These are phyloP conservation scores for Oligia latruncula DNA, from an alignment of 2,888 invertebrate genomes.

Conservation along the genomic window DNA sequence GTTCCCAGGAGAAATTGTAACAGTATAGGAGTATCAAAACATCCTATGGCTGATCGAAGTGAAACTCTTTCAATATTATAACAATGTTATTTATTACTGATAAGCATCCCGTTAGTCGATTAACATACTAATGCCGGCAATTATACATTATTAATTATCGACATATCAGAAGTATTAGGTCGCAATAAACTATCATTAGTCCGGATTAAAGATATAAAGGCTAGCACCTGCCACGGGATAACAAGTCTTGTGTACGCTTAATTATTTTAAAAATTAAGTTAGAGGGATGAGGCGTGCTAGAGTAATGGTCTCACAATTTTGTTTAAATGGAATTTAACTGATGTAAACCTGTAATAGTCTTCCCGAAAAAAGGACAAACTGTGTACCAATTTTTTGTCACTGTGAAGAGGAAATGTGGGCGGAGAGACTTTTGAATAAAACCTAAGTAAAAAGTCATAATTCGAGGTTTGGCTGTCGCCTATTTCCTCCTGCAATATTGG, in stretches of 20 bases:
- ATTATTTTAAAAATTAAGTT: conserved; percentile 19
- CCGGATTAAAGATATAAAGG: conserved; percentile 36
- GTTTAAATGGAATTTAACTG: neutral
- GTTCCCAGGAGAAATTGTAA: too few relatives aligned
- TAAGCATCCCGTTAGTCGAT: conserved; percentile 38
- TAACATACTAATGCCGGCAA: conserved; percentile 42
- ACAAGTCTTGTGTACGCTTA: conserved; percentile 25
- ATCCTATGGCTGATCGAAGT: too few relatives aligned
- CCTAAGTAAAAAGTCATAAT: too few relatives aligned
- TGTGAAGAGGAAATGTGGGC: too few relatives aligned
- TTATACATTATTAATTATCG: conserved; percentile 56
- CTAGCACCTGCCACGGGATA: conserved; percentile 45
- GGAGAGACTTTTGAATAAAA: too few relatives aligned
- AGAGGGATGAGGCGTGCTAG: neutral
- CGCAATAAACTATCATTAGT: conserved; percentile 53
- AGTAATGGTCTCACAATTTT: neutral
- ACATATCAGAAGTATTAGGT: conserved; percentile 48
- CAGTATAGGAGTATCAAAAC: too few relatives aligned
- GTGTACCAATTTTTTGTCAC: too few relatives aligned
- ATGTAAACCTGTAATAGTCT: too few relatives aligned
- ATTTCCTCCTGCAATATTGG: too few relatives aligned
- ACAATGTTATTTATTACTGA: conserved; percentile 19
- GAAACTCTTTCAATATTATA: neutral
- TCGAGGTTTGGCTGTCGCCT: too few relatives aligned
- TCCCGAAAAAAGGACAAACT: too few relatives aligned